These are phyloP conservation scores for Glyphotaelius pellucidus DNA, from an alignment of 2,888 invertebrate genomes.

Conservation along the genomic window DNA sequence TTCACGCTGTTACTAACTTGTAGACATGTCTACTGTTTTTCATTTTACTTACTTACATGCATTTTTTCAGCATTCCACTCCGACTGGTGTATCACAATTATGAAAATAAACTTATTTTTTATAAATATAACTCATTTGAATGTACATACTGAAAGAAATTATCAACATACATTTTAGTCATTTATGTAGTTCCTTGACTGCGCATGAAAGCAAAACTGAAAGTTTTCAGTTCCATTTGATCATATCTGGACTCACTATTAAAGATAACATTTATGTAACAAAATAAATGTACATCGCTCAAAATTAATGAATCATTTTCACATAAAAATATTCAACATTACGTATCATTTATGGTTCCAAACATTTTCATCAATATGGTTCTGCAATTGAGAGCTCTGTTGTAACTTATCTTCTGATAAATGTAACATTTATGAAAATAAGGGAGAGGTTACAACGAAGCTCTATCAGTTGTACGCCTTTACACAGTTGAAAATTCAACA, in stretches of 20 bases:
- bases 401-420: background rate
- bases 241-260: background rate
- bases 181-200: background rate
- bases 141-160: background rate
- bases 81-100: background rate
- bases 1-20: constrained; percentile 48
- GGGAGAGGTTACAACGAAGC: background rate
- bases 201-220: background rate
- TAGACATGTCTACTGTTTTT: background rate
- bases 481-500: background rate
- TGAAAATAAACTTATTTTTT: background rate
- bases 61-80: background rate
- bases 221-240: background rate
- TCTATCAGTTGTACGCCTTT: background rate
- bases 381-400: background rate
- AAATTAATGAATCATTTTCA: background rate
- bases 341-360: background rate
- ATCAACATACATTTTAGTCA: no score
- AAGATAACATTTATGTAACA: background rate
- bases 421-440: background rate
- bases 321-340: background rate
- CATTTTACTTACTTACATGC: background rate
- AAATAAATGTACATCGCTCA: background rate
- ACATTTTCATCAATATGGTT: background rate
- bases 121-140: background rate